Base-by-base conservation (phyloP, 2,888 invertebrate genomes). In the Trissolcus brochymenae region DNA sequence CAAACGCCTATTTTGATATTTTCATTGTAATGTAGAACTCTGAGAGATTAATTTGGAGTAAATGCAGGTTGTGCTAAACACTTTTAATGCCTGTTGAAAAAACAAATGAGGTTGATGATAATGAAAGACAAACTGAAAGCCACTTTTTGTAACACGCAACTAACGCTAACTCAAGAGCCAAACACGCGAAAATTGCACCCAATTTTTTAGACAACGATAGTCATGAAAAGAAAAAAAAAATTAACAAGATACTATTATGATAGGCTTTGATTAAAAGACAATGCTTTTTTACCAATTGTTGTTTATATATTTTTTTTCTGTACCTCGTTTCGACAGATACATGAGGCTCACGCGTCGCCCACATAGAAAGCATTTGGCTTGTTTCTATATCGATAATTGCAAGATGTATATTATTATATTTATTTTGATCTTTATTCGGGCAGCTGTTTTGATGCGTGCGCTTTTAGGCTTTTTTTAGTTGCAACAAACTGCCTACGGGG, bases 391-490 rank as follows among this genome's bases (percentile, higher is more conserved):
- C 64, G 66, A 72, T 72, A 64, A 76, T 68, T 64, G 76, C 79
- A 76, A 76, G 41, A 72, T 70, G 72, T 75, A 70, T 62, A 46
- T 46, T 46, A 46, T 46, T 46, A 51, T 54, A 76, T 66, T 73
- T 68, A 72, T 55, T 66, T 55, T 54, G 56, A 71, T 59, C 46
- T 66, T 49, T 59, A 67, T 75, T 64, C 71, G 62, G 70, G 70
- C 61, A 76, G 76, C 76, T 76, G 71, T 79, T n/a, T n/a, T 74
- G 60, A 76, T 76, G 76, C 79, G 76, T 76, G 73, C 76, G 79
- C 76, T 79, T 79, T 71, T 68, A 73, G 72, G 79, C 76, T 79
- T 76, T 66, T 79, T 74, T 76, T 76, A 76, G 76, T 70, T 76
- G 79, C 76, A 71, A 73, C 51, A 25, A 25, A 25, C 67, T 56